Evolutionary conservation across 2,797 vertebrate species (phyloP), one percentile per base, ranked within the genome.

Genomic region (Sardinella longiceps): DNA sequence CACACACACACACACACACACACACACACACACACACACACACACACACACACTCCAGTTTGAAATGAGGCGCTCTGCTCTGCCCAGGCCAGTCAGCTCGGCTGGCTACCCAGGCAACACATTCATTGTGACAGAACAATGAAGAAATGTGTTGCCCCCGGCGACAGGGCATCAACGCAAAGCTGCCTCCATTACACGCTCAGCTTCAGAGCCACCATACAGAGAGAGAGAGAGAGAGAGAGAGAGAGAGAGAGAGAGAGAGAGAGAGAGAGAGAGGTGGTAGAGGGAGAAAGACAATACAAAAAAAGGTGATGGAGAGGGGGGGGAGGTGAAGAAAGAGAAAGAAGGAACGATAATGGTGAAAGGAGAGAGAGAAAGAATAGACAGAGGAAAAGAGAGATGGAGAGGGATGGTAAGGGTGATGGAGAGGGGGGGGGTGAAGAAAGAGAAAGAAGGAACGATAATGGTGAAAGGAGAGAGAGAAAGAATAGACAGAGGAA

Each of bases 41-140:
- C 51, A 23, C 51, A 53, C 51, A 53, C 50, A 51, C 50, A 51
- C 50, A 51, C 14, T 3, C 14, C 50, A 56, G 53, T 56, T 23
- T 23, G 53, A 56, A 15, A 50, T 2, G 48, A 50, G 11, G 48
- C 11, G 48, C 48, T 50, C 11, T 50, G 48, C 48, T 50, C 12
- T 15, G 48, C 14, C 11, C 12, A 50, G 48, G 48, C 48, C 48
- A 15, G 48, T 50, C 51, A 20, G 20, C 51, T 53, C 51, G 5
- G 53, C 20, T 11, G 2, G 28, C 30, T 30, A 30, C 63, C 87
- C 83, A 85, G 85, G 85, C 87, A 87, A 86, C 86, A 88, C 87
- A 90, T 90, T 90, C 85, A 85, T 86, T 88, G 86, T 88, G 89
- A 91, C 90, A 88, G 84, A 86, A 81, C 87, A 85, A 85, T 85